Evolutionary conservation across 2,797 vertebrate species (phyloP).

Genomic region (Chiloscyllium punctatum): DNA sequence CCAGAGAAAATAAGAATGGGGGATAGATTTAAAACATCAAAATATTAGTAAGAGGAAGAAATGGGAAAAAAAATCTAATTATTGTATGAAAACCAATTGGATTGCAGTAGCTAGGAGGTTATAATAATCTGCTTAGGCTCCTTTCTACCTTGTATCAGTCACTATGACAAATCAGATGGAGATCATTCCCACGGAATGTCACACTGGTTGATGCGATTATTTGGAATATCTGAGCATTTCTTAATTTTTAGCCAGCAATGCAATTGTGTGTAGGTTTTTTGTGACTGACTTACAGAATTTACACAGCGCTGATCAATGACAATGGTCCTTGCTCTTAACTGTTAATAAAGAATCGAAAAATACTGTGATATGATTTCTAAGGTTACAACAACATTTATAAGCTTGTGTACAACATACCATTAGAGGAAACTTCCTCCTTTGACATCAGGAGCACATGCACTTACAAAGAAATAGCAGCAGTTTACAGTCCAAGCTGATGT

Average conservation of each 20-base stretch:
- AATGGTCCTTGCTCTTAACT: background rate
- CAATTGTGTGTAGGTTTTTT: background rate
- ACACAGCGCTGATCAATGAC: background rate
- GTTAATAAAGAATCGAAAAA: background rate
- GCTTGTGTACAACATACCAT: background rate
- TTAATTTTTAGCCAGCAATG: background rate
- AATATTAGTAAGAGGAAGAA: background rate
- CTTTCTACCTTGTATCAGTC: background rate
- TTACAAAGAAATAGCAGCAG: background rate
- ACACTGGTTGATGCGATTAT: background rate
- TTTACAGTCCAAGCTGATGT: background rate
- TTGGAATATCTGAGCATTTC: background rate
- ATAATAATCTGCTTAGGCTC: background rate
- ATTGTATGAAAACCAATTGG: background rate
- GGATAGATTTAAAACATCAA: conserved; percentile 19
- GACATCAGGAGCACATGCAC: background rate
- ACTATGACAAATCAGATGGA: background rate
- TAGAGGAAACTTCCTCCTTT: background rate
- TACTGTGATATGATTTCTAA: background rate
- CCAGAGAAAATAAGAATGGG: background rate
- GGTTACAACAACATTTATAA: background rate
- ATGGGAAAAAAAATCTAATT: background rate
- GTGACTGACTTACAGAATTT: background rate
- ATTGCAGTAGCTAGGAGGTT: background rate
- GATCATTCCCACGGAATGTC: background rate